Percentiles rank a stretch among this genome's conserved stretches.
Conservation (phyloP, 1,140 invertebrate genomes). For the Microplitis mediator region DNA sequence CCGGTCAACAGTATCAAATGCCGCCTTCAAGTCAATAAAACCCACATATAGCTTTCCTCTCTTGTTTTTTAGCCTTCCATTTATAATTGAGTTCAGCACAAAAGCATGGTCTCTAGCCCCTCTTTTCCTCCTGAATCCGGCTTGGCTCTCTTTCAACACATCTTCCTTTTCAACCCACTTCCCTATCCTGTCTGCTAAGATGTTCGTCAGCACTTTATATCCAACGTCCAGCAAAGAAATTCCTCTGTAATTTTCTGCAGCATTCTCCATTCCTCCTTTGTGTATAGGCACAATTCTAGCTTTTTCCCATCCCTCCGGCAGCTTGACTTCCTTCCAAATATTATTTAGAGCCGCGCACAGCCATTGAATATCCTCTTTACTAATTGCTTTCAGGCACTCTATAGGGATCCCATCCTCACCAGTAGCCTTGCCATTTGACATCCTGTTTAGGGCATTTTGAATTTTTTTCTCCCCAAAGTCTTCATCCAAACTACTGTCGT, state of each 20-base stretch:
- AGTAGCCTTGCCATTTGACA: conserved; percentile 1
- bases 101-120: not conserved
- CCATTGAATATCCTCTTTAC: not conserved
- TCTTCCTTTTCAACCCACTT: not conserved
- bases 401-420: not conserved
- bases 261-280: not conserved
- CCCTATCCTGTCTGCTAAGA: not conserved
- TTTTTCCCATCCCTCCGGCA: not conserved
- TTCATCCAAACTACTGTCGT: not conserved
- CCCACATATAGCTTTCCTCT: too few relatives aligned
- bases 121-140: conserved; percentile 3
- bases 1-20: too few relatives aligned
- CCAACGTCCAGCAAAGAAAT: not conserved
- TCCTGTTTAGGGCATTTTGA: not conserved
- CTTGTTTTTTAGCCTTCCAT: too few relatives aligned
- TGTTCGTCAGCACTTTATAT: not conserved
- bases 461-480: not conserved
- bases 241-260: not conserved
- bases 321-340: not conserved
- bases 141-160: not conserved
- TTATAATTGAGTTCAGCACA: not conserved
- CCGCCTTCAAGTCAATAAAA: too few relatives aligned
- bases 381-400: not conserved
- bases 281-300: not conserved
- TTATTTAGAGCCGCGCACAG: not conserved